Conservation (phyloP, 2,113 vertebrate genomes). For the Oncorhynchus tshawytscha region DNA sequence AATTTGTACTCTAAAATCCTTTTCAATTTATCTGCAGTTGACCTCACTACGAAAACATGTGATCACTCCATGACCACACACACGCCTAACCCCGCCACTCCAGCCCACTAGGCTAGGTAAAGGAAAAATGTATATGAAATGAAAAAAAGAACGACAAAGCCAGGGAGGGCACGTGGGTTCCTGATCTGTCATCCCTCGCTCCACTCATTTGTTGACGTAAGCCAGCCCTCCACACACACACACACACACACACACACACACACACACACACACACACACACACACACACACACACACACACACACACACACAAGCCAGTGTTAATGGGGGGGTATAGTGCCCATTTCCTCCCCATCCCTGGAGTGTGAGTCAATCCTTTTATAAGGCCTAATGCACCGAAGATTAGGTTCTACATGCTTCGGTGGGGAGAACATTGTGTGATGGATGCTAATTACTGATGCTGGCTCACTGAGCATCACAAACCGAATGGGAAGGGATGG, state of each 20-base stretch:
- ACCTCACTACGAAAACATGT: slow-evolving; percentile 3
- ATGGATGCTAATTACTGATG: slow-evolving; percentile 39
- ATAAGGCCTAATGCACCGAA: slow-evolving; percentile 37
- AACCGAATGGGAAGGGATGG: too few species aligned
- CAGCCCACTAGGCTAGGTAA: too few species aligned
- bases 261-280: neutral
- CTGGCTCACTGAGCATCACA: neutral
- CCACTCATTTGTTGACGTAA: slow-evolving; percentile 34
- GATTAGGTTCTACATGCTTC: slow-evolving; percentile 30
- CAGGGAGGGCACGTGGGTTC: neutral
- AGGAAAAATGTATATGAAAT: neutral
- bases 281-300: neutral
- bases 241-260: neutral
- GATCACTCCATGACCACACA: neutral
- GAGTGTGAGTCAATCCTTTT: slow-evolving; percentile 32
- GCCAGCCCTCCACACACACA: too few species aligned
- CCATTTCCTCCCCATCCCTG: slow-evolving; percentile 46
- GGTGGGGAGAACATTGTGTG: slow-evolving; percentile 61
- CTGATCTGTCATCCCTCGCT: neutral
- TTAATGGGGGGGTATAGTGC: slow-evolving; percentile 38
- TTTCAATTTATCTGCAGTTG: too few species aligned
- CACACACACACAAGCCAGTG: slow-evolving; percentile 10
- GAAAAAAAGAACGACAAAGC: slow-evolving; percentile 6
- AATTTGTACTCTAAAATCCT: slow-evolving; percentile 5
- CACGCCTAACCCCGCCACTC: too few species aligned